Evolutionary conservation across 2,113 vertebrate species (phyloP).

Genomic region (Morone saxatilis): DNA sequence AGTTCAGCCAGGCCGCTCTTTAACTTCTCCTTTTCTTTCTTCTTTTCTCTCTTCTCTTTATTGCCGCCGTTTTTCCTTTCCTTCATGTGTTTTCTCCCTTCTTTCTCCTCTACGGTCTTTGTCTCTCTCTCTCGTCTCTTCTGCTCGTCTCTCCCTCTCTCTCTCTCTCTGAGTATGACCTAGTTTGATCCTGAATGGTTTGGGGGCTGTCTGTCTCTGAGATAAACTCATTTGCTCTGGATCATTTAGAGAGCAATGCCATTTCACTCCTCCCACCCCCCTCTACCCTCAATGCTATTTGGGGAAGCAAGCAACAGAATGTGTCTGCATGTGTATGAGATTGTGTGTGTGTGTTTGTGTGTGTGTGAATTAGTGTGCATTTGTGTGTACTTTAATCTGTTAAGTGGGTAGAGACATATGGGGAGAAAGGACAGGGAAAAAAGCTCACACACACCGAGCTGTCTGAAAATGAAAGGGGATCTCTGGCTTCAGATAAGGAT

Average conservation of each 20-base stretch:
- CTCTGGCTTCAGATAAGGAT: conserved; percentile 67
- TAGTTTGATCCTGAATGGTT: conserved; percentile 76
- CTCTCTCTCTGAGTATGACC: conserved; percentile 53
- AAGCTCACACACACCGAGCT: conserved; percentile 34
- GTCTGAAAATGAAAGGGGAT: conserved; percentile 68
- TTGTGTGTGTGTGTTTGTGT: conserved; percentile 18
- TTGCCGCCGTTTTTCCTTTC: neutral
- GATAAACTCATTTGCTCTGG: conserved; percentile 78
- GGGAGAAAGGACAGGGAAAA: conserved; percentile 39
- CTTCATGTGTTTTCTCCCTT: neutral
- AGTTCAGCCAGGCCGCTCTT: neutral
- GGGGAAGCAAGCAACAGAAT: conserved; percentile 35
- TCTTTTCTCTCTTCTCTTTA: neutral
- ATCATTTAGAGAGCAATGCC: conserved; percentile 76
- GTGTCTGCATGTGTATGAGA: conserved; percentile 30
- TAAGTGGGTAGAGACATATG: conserved; percentile 71
- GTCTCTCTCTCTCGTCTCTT: neutral
- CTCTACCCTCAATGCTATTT: conserved; percentile 46
- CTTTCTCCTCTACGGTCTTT: neutral
- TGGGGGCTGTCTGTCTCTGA: conserved; percentile 63
- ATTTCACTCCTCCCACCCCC: conserved; percentile 24
- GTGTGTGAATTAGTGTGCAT: conserved; percentile 3
- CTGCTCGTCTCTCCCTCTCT: neutral
- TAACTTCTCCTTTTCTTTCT: neutral
- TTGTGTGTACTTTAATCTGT: conserved; percentile 69